Evolutionary conservation across 2,888 invertebrate species (phyloP).

Genomic region (Bimastos eiseni): DNA sequence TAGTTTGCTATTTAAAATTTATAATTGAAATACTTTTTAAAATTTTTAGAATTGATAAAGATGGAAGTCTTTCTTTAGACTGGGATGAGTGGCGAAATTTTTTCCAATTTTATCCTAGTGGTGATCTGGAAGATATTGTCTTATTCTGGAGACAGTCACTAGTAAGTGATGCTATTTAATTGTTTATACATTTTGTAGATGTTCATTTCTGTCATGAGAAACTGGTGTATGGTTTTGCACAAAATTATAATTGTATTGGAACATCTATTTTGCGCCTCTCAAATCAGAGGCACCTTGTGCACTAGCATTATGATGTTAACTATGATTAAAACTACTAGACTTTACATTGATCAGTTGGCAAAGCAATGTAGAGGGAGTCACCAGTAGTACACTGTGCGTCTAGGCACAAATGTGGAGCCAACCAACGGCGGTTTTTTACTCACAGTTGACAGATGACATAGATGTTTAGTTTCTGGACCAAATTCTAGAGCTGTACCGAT

Average conservation of each 20-base stretch:
- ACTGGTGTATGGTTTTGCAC: not conserved
- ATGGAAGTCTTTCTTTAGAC: conserved; percentile 42
- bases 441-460: no score
- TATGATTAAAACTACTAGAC: no score
- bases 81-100: conserved; percentile 85
- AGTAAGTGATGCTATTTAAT: conserved; percentile 20
- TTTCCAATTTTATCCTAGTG: conserved; percentile 84
- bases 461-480: no score
- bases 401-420: no score
- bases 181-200: not conserved
- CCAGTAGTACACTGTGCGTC: no score
- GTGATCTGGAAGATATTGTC: conserved; percentile 85
- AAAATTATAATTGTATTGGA: not conserved
- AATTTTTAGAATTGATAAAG: conserved; percentile 41
- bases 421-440: no score
- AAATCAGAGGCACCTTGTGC: no score
- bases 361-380: no score
- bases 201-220: not conserved
- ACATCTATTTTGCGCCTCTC: not conserved
- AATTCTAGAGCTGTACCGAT: no score
- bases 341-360: no score
- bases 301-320: no score
- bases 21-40: not conserved
- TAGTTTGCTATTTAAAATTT: not conserved
- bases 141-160: conserved; percentile 83